Conservation (phyloP, 2,113 vertebrate genomes). For the Syngnathus typhle region DNA sequence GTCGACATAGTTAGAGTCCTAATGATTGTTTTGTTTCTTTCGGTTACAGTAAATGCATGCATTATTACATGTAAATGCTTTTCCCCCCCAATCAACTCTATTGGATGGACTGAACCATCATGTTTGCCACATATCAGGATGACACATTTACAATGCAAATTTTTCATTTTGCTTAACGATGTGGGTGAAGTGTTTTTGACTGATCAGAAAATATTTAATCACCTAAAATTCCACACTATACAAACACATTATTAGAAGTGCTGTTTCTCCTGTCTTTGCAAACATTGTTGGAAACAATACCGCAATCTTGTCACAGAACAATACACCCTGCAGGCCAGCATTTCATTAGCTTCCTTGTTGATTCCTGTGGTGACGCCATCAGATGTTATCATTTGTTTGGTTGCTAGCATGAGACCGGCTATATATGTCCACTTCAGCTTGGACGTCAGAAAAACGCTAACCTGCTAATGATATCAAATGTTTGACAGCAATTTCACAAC, state of each 20-base stretch:
- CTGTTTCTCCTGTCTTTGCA: constrained; percentile 6
- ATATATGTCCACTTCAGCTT: constrained; percentile 10
- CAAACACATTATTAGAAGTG: constrained; percentile 8
- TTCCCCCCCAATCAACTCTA: neutral
- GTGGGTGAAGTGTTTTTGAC: neutral
- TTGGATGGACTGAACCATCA: neutral
- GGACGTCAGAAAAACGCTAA: constrained; percentile 8
- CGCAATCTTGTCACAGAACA: constrained; percentile 7
- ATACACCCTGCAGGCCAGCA: neutral
- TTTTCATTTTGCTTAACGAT: neutral
- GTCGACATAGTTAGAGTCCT: no score
- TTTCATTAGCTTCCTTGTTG: neutral
- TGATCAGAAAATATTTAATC: neutral
- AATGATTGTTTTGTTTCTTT: neutral
- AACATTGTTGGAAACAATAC: constrained; percentile 4
- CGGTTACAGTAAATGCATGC: neutral
- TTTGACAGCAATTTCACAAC: neutral
- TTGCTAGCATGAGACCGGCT: constrained; percentile 33
- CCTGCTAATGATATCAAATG: neutral
- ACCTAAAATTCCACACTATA: neutral
- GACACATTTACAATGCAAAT: neutral
- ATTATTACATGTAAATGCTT: neutral
- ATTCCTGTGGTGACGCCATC: constrained; percentile 14
- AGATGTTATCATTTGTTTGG: constrained; percentile 13
- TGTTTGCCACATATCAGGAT: neutral